Percentiles rank a stretch among this genome's conserved stretches.
Conservation (phyloP, 2,113 vertebrate genomes). For the Rattus rattus region DNA sequence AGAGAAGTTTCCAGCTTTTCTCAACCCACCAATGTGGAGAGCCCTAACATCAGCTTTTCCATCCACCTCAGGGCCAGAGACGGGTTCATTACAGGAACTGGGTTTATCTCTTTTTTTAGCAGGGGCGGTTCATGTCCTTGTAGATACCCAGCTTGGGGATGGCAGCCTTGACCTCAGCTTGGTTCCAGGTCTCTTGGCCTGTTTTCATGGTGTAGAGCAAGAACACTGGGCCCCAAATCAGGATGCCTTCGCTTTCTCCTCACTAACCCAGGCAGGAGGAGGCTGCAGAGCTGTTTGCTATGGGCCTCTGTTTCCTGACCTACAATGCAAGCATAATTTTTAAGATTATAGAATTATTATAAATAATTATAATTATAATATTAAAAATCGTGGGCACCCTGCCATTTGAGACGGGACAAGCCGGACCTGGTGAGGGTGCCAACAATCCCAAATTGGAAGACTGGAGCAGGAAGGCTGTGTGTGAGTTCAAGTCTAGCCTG, state of each 20-base stretch:
- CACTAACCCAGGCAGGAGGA: neutral
- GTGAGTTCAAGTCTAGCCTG: neutral
- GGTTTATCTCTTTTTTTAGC: neutral
- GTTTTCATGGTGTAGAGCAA: neutral
- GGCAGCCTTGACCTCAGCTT: neutral
- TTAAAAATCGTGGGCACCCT: neutral
- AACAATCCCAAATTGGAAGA: neutral
- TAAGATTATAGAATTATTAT: slow-evolving; percentile 1
- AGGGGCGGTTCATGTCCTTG: neutral
- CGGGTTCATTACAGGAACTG: neutral
- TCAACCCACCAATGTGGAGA: neutral
- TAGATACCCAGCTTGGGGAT: neutral
- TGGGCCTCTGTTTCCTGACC: neutral
- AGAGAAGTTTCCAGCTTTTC: neutral
- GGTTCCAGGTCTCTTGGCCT: neutral
- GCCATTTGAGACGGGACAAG: neutral
- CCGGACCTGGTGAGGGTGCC: neutral
- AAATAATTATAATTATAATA: too few relatives aligned
- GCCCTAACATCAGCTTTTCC: neutral
- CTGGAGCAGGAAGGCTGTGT: neutral
- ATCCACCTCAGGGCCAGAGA: neutral
- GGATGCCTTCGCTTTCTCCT: neutral
- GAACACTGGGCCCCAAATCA: neutral
- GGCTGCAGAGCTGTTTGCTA: neutral
- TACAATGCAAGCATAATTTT: neutral